A percentile compares a stretch with the other conserved stretches of the same genome.
These are phyloP conservation scores for Sipha flava DNA, from an alignment of 1,140 invertebrate species.

Conservation along the genomic window DNA sequence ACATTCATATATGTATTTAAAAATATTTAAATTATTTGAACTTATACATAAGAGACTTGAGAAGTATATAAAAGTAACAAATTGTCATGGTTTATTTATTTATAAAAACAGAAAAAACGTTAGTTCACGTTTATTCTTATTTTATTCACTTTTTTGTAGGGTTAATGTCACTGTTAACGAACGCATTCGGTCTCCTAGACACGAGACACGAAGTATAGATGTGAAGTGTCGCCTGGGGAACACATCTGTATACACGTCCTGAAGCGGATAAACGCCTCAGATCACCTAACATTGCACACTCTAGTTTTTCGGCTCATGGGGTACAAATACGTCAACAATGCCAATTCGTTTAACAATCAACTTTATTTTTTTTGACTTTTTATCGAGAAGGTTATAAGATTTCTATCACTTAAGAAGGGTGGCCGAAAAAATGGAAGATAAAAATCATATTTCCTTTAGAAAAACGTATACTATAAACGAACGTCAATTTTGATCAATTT, in stretches of 20 bases:
- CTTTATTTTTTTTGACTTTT: background rate
- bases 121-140: background rate
- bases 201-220: background rate
- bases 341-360: conserved; percentile 28
- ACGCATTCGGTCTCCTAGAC: background rate
- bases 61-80: background rate
- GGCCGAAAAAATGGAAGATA: background rate
- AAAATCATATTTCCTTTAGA: background rate
- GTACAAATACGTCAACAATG: conserved; percentile 20
- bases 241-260: conserved; percentile 23
- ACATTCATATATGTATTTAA: no score
- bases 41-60: no score
- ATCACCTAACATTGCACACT: conserved; percentile 1
- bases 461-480: background rate
- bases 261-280: conserved; percentile 20
- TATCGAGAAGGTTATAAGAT: background rate
- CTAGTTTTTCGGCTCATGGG: background rate
- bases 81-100: background rate
- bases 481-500: background rate
- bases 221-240: conserved; percentile 31
- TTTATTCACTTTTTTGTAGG: background rate
- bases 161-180: background rate
- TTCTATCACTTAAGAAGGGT: conserved; percentile 17
- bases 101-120: background rate
- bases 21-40: no score